These are phyloP conservation scores for Cryptomyrus ogoouensis DNA, from an alignment of 2,113 vertebrate genomes.

Conservation along the genomic window DNA sequence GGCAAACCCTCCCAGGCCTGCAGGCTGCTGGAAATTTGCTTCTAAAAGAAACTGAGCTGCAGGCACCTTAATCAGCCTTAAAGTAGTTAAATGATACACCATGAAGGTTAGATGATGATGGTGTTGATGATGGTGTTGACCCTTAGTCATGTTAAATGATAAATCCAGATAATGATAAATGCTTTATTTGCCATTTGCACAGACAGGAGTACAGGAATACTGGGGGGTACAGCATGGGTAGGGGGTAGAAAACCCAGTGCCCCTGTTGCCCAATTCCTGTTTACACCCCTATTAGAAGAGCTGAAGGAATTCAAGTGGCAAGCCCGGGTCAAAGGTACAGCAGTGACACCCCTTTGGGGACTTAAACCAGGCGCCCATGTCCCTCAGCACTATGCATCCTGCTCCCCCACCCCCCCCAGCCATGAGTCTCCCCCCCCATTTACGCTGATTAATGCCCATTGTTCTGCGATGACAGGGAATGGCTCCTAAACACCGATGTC, in stretches of 20 bases:
- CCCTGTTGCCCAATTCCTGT: not conserved
- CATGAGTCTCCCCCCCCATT: not conserved
- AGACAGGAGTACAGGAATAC: not conserved
- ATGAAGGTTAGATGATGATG: not conserved
- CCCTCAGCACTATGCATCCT: not conserved
- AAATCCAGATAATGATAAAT: too few species aligned
- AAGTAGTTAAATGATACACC: not conserved
- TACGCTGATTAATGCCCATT: not conserved
- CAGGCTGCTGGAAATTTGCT: not conserved
- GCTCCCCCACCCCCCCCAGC: too few species aligned
- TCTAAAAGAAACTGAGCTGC: not conserved
- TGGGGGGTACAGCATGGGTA: too few species aligned
- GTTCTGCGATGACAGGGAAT: not conserved
- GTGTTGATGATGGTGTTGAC: too few species aligned
- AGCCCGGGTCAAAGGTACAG: not conserved
- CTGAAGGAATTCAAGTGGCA: not conserved
- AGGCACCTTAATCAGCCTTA: not conserved
- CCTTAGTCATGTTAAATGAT: too few species aligned
- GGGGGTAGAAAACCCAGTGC: too few species aligned
- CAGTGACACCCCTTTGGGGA: not conserved
- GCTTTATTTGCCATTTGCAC: too few species aligned
- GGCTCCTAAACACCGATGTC: conserved; percentile 27
- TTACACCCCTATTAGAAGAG: not conserved
- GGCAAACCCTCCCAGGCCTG: not conserved
- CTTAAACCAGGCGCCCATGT: not conserved